A percentile compares a stretch with the other conserved stretches of the same genome.
Evolutionary conservation across 2,113 vertebrate species (phyloP).

Genomic region (Syngnathus floridae): DNA sequence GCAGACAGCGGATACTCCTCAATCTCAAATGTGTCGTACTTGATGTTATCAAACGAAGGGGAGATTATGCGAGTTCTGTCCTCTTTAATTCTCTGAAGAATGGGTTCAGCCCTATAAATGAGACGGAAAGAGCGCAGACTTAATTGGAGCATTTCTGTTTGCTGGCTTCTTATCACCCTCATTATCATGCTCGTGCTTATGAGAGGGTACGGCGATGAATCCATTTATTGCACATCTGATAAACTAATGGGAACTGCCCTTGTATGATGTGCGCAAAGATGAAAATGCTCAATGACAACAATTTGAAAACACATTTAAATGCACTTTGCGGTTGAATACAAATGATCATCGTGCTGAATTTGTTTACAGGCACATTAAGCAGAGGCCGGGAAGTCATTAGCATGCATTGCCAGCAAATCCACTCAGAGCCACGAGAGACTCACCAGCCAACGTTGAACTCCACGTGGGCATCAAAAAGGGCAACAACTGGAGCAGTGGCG

Average conservation of each 20-base stretch:
- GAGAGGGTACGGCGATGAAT: neutral
- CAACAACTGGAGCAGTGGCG: constrained; percentile 87
- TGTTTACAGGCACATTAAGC: neutral
- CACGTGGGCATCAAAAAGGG: constrained; percentile 94
- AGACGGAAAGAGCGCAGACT: constrained; percentile 28
- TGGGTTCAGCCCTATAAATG: constrained; percentile 85
- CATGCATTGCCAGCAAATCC: constrained; percentile 18
- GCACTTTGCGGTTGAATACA: neutral
- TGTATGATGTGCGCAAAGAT: neutral
- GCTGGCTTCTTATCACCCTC: constrained; percentile 18
- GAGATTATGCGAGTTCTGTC: constrained; percentile 91
- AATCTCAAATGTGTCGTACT: constrained; percentile 96
- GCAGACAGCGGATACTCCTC: constrained; percentile 93
- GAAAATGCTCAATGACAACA: constrained; percentile 2
- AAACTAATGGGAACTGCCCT: neutral
- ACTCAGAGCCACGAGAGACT: constrained; percentile 51
- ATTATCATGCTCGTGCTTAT: constrained; percentile 21
- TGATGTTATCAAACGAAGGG: constrained; percentile 96
- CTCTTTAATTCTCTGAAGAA: constrained; percentile 90
- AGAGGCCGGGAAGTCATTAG: constrained; percentile 8
- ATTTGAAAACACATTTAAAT: constrained; percentile 1
- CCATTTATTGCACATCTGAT: constrained; percentile 16
- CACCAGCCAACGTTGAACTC: constrained; percentile 95
- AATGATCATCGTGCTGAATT: neutral
- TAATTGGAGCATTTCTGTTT: constrained; percentile 16